These are phyloP conservation scores for Sebastes ruberrimus DNA, from an alignment of 2,797 vertebrate genomes.

Conservation along the genomic window DNA sequence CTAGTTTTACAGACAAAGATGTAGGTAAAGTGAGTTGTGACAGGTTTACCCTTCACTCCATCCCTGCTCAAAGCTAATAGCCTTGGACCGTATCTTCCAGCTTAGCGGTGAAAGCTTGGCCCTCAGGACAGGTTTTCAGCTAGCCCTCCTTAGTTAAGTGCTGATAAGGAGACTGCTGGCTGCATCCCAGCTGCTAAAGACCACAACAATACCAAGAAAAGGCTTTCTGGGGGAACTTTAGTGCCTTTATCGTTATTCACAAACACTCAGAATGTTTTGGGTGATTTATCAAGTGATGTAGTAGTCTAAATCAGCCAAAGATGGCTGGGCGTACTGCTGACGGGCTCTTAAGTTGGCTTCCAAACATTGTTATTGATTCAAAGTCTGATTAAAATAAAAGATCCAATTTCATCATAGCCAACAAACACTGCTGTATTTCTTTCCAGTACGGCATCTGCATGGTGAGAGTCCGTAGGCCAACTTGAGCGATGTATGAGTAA, in stretches of 20 bases:
- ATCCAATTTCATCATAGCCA: conserved; percentile 2
- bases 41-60: conserved; percentile 33
- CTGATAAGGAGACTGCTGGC: conserved; percentile 74
- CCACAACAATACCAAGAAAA: conserved; percentile 64
- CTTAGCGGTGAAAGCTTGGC: conserved; percentile 63
- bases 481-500: conserved; percentile 46
- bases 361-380: conserved; percentile 1
- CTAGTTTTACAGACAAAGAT: background rate
- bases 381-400: conserved; percentile 17
- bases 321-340: background rate
- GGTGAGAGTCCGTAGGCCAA: conserved; percentile 3
- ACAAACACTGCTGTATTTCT: conserved; percentile 9
- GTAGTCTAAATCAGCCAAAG: conserved; percentile 17
- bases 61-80: conserved; percentile 42
- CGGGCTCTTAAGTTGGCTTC: conserved; percentile 1
- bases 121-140: conserved; percentile 65
- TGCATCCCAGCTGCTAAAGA: conserved; percentile 54
- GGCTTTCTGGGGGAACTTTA: conserved; percentile 38
- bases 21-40: conserved; percentile 19
- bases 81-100: conserved; percentile 27
- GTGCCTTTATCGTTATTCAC: conserved; percentile 48
- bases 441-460: conserved; percentile 32
- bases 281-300: conserved; percentile 54
- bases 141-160: conserved; percentile 60
- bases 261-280: conserved; percentile 52